phyloP scores from a whole-genome alignment of 2,113 vertebrate genomes.

The Odocoileus virginianus region DNA sequence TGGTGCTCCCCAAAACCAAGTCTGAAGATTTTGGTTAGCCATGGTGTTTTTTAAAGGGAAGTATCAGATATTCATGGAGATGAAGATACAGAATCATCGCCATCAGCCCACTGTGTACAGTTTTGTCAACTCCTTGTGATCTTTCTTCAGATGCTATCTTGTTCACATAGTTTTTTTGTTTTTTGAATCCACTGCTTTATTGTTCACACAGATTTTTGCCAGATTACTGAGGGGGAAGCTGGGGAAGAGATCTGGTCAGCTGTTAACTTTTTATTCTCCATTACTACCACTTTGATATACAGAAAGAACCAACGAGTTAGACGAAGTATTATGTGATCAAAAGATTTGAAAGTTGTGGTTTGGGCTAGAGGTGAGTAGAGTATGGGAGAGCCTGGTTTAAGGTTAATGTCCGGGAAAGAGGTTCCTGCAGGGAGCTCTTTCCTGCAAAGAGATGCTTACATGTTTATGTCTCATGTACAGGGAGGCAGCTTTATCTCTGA shows the following conservation, averaged over 20 bases:
- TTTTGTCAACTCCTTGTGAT: background rate
- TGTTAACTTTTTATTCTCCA: background rate
- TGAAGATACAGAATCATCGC: background rate
- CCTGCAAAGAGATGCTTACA: background rate
- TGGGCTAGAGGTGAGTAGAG: background rate
- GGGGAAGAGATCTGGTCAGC: background rate
- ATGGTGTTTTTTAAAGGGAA: background rate
- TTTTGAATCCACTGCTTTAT: background rate
- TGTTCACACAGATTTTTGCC: background rate
- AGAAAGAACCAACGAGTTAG: background rate
- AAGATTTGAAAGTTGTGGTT: background rate
- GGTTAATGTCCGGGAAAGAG: background rate
- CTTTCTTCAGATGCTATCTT: background rate
- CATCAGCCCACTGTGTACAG: background rate
- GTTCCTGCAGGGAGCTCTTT: background rate
- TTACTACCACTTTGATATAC: background rate
- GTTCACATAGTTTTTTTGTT: background rate
- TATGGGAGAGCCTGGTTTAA: background rate
- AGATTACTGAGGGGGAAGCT: background rate
- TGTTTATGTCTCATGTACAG: background rate
- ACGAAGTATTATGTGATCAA: background rate
- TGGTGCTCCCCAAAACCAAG: background rate
- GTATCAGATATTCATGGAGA: background rate
- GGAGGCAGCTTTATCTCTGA: background rate
- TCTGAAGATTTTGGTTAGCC: background rate